Base-by-base conservation (phyloP, 2,888 invertebrate genomes). In the Laspeyria flexula region DNA sequence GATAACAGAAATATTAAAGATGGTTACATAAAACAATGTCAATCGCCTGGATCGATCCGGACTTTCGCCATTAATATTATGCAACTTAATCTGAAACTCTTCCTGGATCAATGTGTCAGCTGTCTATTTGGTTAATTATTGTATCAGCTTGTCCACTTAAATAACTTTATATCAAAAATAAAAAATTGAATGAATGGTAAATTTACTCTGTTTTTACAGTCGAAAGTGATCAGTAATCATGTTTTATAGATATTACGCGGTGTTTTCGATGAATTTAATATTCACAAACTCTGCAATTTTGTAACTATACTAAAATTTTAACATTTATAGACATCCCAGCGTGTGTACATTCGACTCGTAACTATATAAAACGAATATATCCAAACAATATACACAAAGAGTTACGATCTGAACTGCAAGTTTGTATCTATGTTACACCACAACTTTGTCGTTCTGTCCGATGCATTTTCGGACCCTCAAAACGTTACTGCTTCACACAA, bases 341-440 rank as follows among this genome's bases (percentile, higher is more conserved):
- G 50, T 60, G 31, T 60, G 43, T 49, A 44, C 54, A 59, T 60
- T 58, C 47, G 45, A 51, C 65, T 67, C 71, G 74, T 77, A 75
- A 78, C 76, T 59, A 12, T 57, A 60, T 64, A 55, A 54, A 64
- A 45, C 43, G 43, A 58, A 59, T 61, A 65, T 64, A 66, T 62
- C 64, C 68, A 60, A 68, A 74, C 73, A 75, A 77, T 73, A 72
- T 52, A 75, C 60, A 64, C 68, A 75, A 73, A 76, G 76, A 81
- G 78, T 80, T 77, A 79, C 81, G 76, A 72, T 62, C 62, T 60
- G 62, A 66, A 62, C 65, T 76, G 73, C 81, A 85, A 85, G 77
- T 84, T 85, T 85, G 84, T 83, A 78, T 75, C 75, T 62, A 62
- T 61, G 65, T 70, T 66, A 75, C 73, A 74, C 71, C 73, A 67